These are phyloP conservation scores for Pygocentrus nattereri DNA, from an alignment of 2,797 vertebrate species.

Conservation along the genomic window DNA sequence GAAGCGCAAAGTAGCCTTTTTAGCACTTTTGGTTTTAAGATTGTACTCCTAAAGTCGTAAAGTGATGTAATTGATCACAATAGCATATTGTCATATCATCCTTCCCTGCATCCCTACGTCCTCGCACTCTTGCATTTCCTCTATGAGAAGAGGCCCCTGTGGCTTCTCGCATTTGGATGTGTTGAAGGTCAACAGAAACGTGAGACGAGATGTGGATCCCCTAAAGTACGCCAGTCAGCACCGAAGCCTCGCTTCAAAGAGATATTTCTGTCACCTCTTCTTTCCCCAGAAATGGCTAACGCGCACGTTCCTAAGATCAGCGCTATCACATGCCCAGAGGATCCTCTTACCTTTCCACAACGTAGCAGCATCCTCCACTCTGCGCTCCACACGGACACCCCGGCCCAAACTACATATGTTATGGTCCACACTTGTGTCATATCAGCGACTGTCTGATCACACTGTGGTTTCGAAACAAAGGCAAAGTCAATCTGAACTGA, in stretches of 20 bases:
- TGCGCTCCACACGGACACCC: background rate
- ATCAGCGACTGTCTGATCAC: background rate
- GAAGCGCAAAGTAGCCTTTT: too few relatives aligned
- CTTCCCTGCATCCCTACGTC: slow-evolving; percentile 6
- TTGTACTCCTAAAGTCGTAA: background rate
- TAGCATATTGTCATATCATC: background rate
- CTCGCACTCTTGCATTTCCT: background rate
- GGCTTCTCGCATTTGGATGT: slow-evolving; percentile 36
- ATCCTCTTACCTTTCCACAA: slow-evolving; percentile 16
- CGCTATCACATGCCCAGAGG: slow-evolving; percentile 24
- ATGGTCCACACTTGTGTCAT: slow-evolving; percentile 12
- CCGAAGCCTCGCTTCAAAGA: background rate
- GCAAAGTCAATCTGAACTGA: background rate
- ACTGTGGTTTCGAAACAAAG: background rate
- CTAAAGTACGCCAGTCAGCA: slow-evolving; percentile 39
- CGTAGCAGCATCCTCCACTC: background rate
- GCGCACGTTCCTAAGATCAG: slow-evolving; percentile 9
- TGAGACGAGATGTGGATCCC: slow-evolving; percentile 43
- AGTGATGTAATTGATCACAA: too few relatives aligned
- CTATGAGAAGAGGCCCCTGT: slow-evolving; percentile 6
- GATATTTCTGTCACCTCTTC: slow-evolving; percentile 38
- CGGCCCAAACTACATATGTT: slow-evolving; percentile 20
- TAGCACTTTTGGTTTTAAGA: too few relatives aligned
- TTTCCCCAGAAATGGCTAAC: slow-evolving; percentile 19
- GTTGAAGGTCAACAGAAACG: slow-evolving; percentile 58